Conservation (phyloP, 2,113 vertebrate genomes). For the Mixornis gularis region DNA sequence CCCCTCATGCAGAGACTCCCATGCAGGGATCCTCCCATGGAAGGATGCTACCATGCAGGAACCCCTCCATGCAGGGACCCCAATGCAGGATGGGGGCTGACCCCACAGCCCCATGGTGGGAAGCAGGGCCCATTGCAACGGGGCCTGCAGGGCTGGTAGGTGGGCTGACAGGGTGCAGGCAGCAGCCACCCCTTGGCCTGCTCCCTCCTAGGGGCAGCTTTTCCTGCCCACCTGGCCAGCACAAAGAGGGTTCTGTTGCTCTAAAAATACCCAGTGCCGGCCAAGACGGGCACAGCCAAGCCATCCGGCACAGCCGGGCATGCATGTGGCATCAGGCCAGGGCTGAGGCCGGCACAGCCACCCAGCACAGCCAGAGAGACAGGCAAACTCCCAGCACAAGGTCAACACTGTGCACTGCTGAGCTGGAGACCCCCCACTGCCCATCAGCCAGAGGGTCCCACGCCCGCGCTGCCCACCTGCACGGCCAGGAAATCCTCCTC, state of each 20-base stretch:
- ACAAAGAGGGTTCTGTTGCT: constrained; percentile 46
- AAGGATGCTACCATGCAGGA: not conserved
- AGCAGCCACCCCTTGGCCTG: not conserved
- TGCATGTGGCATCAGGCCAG: not conserved
- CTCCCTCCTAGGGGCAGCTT: not conserved
- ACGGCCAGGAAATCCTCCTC: constrained; percentile 93
- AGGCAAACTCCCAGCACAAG: accelerated
- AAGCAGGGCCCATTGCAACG: accelerated
- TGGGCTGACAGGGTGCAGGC: not conserved
- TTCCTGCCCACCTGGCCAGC: not conserved
- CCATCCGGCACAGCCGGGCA: not conserved
- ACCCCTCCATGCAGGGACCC: not conserved
- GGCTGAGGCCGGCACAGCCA: not conserved
- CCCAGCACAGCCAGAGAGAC: not conserved
- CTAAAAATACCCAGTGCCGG: not conserved
- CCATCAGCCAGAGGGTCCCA: not conserved
- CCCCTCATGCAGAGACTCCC: not conserved
- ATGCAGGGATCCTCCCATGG: not conserved
- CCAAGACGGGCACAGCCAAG: not conserved
- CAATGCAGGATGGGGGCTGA: not conserved
- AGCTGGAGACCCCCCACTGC: not conserved
- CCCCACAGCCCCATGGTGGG: accelerated
- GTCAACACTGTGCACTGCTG: not conserved
- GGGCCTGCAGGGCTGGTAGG: not conserved
- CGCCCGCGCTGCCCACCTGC: constrained; percentile 75